phyloP scores from a whole-genome alignment of 2,888 invertebrate genomes.

The Agrochola lychnidis region DNA sequence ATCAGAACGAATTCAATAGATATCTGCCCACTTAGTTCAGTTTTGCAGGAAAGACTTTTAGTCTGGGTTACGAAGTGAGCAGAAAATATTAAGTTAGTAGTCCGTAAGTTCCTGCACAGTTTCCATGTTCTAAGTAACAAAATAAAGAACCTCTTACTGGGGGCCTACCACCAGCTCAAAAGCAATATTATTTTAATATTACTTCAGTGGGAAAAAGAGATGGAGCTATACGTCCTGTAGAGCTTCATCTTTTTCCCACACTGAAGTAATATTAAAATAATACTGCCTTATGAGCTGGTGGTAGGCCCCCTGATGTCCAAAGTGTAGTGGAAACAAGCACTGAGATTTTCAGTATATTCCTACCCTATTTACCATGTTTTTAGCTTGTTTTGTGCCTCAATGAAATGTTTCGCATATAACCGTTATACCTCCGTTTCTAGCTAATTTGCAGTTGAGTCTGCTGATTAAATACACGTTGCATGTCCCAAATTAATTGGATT shows the following conservation, averaged over 20 bases:
- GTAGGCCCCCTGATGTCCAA: no score
- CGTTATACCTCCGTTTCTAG: conserved; percentile 5
- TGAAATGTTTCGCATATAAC: conserved; percentile 39
- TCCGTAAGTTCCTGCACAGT: conserved; percentile 14
- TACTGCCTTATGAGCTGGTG: no score
- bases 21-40: not conserved
- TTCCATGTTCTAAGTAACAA: not conserved
- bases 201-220: no score
- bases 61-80: not conserved
- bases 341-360: not conserved
- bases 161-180: no score
- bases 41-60: conserved; percentile 2
- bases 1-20: not conserved
- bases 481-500: conserved; percentile 45
- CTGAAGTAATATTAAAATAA: no score
- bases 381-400: not conserved
- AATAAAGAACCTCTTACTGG: conserved; percentile 8
- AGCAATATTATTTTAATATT: no score
- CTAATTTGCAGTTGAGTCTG: conserved; percentile 27
- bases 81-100: not conserved
- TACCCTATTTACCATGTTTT: conserved; percentile 6
- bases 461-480: conserved; percentile 52
- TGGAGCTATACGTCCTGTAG: no score
- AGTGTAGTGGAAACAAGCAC: conserved; percentile 11
- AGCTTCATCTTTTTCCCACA: no score